Conservation (phyloP, 2,888 invertebrate species). For the Microctonus aethiopoides region DNA sequence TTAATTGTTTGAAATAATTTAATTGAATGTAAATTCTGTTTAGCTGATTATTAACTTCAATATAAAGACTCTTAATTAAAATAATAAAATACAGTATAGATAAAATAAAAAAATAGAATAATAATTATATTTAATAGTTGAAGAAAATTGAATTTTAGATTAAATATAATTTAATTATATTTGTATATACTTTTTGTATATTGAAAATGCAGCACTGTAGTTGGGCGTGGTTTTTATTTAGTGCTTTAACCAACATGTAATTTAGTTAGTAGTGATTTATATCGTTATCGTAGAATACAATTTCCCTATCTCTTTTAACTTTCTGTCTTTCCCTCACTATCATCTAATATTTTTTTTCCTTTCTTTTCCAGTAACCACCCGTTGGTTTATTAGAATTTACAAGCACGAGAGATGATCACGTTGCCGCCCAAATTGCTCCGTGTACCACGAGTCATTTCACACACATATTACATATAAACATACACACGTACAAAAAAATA, state of each 20-base stretch:
- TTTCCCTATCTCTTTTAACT: neutral
- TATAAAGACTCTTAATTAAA: no score
- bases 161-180: neutral
- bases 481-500: no score
- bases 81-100: no score
- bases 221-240: conserved; percentile 57
- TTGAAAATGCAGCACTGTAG: conserved; percentile 38
- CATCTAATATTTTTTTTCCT: neutral
- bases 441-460: conserved; percentile 34
- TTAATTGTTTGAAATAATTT: no score
- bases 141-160: no score
- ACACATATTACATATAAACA: conserved; percentile 7
- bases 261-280: conserved; percentile 66
- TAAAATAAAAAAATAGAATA: no score
- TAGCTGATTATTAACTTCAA: no score
- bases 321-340: conserved; percentile 5
- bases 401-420: conserved; percentile 51
- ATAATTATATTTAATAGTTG: no score
- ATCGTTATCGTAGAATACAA: conserved; percentile 39
- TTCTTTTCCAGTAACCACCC: conserved; percentile 40
- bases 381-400: conserved; percentile 65
- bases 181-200: neutral
- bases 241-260: conserved; percentile 62
- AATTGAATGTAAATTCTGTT: no score
- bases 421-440: conserved; percentile 61